Percentiles rank a stretch among this genome's conserved stretches.
phyloP scores from a whole-genome alignment of 1,140 invertebrate species.

The Antheraea pernyi region DNA sequence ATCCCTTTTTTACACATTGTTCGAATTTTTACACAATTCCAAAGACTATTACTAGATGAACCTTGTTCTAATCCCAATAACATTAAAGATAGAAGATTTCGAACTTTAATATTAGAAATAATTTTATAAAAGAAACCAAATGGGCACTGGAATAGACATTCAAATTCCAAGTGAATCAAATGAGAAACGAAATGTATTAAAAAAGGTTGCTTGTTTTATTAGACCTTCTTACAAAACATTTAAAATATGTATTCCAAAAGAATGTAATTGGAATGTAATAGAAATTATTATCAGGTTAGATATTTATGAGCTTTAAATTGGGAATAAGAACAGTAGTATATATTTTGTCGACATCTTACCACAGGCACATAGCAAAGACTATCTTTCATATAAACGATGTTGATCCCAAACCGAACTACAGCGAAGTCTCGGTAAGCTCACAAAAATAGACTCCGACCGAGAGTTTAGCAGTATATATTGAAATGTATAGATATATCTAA shows the following conservation, averaged over 20 bases:
- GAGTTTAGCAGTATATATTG: slow-evolving; percentile 3
- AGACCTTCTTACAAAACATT: no score
- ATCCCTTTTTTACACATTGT: no score
- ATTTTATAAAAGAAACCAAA: no score
- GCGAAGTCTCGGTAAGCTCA: slow-evolving; percentile 23
- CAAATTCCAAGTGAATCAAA: no score
- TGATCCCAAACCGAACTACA: slow-evolving; percentile 36
- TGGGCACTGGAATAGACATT: no score
- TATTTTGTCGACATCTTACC: slow-evolving; percentile 34
- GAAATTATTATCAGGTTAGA: not conserved
- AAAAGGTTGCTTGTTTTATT: no score
- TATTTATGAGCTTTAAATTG: not conserved
- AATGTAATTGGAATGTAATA: not conserved
- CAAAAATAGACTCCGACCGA: slow-evolving; percentile 21
- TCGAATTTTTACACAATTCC: no score
- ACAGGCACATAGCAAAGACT: slow-evolving; percentile 25
- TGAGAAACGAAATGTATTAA: no score
- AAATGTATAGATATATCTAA: slow-evolving; percentile 3
- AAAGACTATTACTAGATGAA: no score
- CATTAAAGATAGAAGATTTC: no score
- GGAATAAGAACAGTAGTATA: slow-evolving; percentile 17
- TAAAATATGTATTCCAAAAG: not conserved
- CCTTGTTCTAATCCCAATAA: no score
- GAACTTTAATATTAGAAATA: no score
- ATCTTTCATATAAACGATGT: slow-evolving; percentile 37